Evolutionary conservation across 2,797 vertebrate genomes (phyloP).

Genomic region (Luscinia luscinia): DNA sequence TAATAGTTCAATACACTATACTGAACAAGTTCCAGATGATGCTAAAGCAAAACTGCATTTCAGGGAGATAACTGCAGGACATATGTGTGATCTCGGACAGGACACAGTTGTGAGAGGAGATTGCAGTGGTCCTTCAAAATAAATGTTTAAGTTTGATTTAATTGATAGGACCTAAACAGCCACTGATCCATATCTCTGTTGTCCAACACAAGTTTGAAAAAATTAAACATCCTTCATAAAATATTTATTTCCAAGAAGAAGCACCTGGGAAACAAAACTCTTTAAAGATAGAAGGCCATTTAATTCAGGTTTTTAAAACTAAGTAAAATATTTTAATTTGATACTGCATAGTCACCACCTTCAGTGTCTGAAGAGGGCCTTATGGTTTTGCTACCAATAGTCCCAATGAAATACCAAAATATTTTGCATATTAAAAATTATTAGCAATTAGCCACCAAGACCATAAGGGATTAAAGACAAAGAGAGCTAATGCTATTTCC

Average conservation of each 20-base stretch:
- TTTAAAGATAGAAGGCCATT: not conserved
- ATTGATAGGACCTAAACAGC: not conserved
- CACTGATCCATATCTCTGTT: not conserved
- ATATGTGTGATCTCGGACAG: rapidly evolving
- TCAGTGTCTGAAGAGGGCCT: not conserved
- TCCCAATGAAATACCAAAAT: not conserved
- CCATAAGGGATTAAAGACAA: not conserved
- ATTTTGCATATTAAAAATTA: not conserved
- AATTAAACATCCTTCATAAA: not conserved
- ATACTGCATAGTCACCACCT: not conserved
- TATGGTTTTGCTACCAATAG: not conserved
- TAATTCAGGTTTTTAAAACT: not conserved
- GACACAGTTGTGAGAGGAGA: not conserved
- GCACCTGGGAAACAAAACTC: not conserved
- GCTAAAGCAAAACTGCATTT: not conserved
- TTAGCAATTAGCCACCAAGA: not conserved
- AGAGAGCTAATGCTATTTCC: not conserved
- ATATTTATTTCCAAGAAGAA: not conserved
- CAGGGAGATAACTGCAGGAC: not conserved
- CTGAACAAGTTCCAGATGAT: not conserved
- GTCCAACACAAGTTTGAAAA: not conserved
- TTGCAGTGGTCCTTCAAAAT: not conserved
- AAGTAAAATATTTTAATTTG: not conserved
- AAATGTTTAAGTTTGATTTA: not conserved
- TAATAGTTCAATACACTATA: not conserved